Evolutionary conservation across 2,113 vertebrate genomes (phyloP), one percentile per base, ranked within the genome.

Genomic region (Oncorhynchus tshawytscha): DNA sequence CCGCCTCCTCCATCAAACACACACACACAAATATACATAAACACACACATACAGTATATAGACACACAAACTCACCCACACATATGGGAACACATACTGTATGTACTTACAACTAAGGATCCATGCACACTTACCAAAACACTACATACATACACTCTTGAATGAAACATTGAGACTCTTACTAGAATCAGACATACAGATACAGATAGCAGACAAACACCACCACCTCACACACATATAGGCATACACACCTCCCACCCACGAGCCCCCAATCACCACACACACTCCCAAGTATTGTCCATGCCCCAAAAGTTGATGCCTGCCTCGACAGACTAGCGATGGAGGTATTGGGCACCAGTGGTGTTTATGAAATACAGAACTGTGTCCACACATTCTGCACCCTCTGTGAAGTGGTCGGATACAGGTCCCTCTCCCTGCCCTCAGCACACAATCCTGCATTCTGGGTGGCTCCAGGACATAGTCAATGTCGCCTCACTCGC

Each of bases 321-420:
- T 48, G 74, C 68, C 83, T 82, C 88, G 90, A 90, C 88, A 88
- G 81, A 82, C 79, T 89, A 85, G 87, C 82, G 85, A 72, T 68
- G 76, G 76, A 84, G 82, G 88, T 65, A 89, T 89, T 76, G 84
- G 90, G 84, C 86, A 88, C 88, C 88, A 86, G 84, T 80, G 76
- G 78, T 92, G 83, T 93, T 93, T 92, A 86, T 91, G 85, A 90
- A 86, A 85, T 78, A 82, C 78, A 84, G 85, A 78, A 78, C 85
- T 88, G 84, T 87, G 88, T 92, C 89, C 86, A 92, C 89, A 91
- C 89, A 88, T 89, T 86, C 86, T 86, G 80, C 87, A 74, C 49
- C 0, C 48, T 75, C 82, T 91, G 76, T 91, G 92, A 93, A 93
- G 92, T 93, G 92, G 92, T 91, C 70, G 69, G 83, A 85, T 77